Percentiles rank a stretch among this genome's conserved stretches.
phyloP scores from a whole-genome alignment of 1,140 invertebrate species.

The Sitophilus oryzae region DNA sequence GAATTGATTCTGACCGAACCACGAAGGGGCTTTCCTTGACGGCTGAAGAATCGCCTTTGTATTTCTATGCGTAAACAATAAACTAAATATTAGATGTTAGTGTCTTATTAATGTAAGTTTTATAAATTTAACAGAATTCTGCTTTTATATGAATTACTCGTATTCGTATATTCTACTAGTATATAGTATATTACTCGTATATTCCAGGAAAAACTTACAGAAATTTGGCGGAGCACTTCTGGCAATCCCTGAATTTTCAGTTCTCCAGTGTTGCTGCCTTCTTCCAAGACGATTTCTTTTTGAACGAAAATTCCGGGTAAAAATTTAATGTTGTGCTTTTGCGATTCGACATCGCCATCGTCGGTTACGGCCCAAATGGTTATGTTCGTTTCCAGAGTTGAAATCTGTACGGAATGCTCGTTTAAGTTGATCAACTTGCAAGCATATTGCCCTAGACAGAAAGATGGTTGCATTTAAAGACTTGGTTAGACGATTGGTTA shows the following conservation, averaged over 20 bases:
- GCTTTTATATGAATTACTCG: too few relatives aligned
- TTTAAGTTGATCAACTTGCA: constrained; percentile 33
- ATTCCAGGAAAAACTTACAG: too few relatives aligned
- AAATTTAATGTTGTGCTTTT: constrained; percentile 32
- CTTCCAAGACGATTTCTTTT: constrained; percentile 25
- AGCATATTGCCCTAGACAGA: constrained; percentile 38
- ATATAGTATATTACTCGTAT: too few relatives aligned
- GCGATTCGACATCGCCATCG: constrained; percentile 29
- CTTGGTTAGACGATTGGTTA: too few relatives aligned
- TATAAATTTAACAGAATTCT: too few relatives aligned
- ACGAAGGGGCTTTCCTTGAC: too few relatives aligned
- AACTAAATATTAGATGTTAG: too few relatives aligned
- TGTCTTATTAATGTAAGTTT: too few relatives aligned
- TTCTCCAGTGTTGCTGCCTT: constrained; percentile 24
- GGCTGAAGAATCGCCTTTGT: too few relatives aligned
- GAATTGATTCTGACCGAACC: too few relatives aligned
- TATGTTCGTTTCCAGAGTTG: constrained; percentile 29
- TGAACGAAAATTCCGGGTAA: constrained; percentile 30
- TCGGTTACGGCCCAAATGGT: constrained; percentile 29
- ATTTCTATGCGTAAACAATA: too few relatives aligned
- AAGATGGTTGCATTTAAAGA: constrained; percentile 1
- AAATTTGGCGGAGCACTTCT: constrained; percentile 31
- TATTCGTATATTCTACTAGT: too few relatives aligned
- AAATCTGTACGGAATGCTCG: constrained; percentile 21
- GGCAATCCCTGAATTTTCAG: constrained; percentile 32